Evolutionary conservation across 2,113 vertebrate genomes (phyloP), one percentile per base, ranked within the genome.

Genomic region (Epinephelus cyanopodus): DNA sequence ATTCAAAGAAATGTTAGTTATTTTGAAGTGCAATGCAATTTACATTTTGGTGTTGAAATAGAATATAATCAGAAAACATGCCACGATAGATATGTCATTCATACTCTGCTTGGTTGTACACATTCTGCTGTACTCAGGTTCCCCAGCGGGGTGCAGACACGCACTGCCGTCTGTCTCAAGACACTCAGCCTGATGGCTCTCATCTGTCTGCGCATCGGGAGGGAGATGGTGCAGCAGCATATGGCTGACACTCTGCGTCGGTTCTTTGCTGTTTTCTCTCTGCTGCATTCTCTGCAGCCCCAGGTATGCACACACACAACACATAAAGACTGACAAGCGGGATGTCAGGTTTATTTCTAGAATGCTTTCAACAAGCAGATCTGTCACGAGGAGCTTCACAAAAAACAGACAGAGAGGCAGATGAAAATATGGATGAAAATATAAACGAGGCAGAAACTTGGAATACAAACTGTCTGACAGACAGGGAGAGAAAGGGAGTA

Each of bases 171-270:
- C 77, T 99, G 98, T 54, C 78, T 99, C 72, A 99, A 99, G 94
- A 98, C 97, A 27, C 95, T 98, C 91, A 97, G 97, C 88, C 95
- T 99, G 5, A 97, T 99, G 70, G 97, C 97, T 47, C 95, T 99
- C 87, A 98, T 99, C 90, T 99, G 97, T 88, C 91, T 99, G 88
- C 95, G 98, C 56, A 99, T 99, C 0, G 98, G 98, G 76, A 96
- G 97, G 83, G 98, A 99, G 95, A 99, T 99, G 98, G 98, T 99
- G 82, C 97, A 98, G 87, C 97, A 97, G 92, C 97, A 99, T 91
- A 95, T 99, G 91, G 96, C 97, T 1, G 96, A 98, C 76, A 97
- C 97, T 0, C 96, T 99, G 73, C 87, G 94, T 21, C 94, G 87
- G 65, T 99, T 99, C 93, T 99, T 99, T 1, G 92, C 95, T 13